These are phyloP conservation scores for Apteryx mantelli DNA, from an alignment of 2,113 vertebrate species.

Conservation along the genomic window DNA sequence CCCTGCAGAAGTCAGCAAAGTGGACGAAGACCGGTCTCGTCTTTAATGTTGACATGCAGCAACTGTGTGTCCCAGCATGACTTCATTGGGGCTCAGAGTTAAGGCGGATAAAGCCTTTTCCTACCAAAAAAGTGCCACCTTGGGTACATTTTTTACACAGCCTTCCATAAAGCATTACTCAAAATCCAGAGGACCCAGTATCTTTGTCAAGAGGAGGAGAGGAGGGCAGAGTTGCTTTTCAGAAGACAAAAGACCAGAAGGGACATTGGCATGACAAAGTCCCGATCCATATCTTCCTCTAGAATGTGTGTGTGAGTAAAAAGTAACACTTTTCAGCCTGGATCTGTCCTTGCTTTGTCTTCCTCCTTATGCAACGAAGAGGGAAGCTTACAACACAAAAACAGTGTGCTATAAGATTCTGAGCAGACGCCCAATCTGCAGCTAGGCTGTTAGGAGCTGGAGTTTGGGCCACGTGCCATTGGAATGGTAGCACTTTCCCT, in stretches of 20 bases:
- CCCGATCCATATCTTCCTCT: neutral
- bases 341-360: neutral
- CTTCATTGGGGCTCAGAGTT: neutral
- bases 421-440: accelerated
- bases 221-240: neutral
- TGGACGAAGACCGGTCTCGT: accelerated
- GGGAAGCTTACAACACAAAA: neutral
- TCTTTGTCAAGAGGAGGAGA: neutral
- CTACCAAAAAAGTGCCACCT: neutral
- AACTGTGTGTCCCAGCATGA: accelerated
- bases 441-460: neutral
- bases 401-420: accelerated
- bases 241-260: neutral
- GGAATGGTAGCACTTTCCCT: neutral
- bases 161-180: neutral
- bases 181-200: neutral
- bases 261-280: accelerated
- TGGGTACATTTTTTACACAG: neutral
- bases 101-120: neutral
- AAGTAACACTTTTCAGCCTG: neutral
- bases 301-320: accelerated
- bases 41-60: neutral
- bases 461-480: neutral
- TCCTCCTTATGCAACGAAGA: neutral
- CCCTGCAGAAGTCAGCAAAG: neutral